Evolutionary conservation across 2,888 invertebrate genomes (phyloP).

Genomic region (Pimpla rufipes): DNA sequence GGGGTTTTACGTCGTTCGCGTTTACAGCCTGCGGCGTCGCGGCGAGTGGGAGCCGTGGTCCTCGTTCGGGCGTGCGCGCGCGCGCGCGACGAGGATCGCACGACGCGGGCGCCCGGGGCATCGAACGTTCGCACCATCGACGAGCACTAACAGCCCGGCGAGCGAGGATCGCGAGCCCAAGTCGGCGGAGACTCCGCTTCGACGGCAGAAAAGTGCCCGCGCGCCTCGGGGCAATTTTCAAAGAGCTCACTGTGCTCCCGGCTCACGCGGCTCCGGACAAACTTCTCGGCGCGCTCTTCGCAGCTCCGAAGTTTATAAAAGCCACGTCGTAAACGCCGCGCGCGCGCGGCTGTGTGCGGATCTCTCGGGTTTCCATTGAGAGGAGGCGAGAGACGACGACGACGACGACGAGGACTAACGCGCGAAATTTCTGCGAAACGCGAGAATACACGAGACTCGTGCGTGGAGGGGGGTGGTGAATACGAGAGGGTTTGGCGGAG

Average conservation of each 20-base stretch:
- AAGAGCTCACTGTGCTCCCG: slow-evolving; percentile 42
- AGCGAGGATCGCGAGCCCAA: slow-evolving; percentile 3
- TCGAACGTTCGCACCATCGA: slow-evolving; percentile 37
- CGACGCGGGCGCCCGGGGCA: slow-evolving; percentile 13
- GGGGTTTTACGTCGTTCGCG: slow-evolving; percentile 54
- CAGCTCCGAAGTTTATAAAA: slow-evolving; percentile 16
- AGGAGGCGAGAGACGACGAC: too few relatives aligned
- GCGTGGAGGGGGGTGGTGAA: slow-evolving; percentile 24
- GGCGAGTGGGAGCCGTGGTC: slow-evolving; percentile 33
- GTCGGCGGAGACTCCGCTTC: slow-evolving; percentile 3
- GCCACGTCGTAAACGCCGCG: neutral
- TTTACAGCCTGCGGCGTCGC: slow-evolving; percentile 35
- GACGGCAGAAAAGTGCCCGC: slow-evolving; percentile 1
- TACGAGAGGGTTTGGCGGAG: slow-evolving; percentile 26
- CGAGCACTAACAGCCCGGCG: slow-evolving; percentile 5
- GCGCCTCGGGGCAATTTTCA: slow-evolving; percentile 42
- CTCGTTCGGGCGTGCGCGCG: too few relatives aligned
- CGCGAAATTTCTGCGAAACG: neutral
- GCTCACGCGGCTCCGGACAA: slow-evolving; percentile 37
- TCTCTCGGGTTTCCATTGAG: slow-evolving; percentile 23
- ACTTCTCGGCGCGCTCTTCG: slow-evolving; percentile 19
- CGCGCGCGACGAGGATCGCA: too few relatives aligned
- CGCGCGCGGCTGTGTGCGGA: neutral
- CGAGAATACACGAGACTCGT: slow-evolving; percentile 53
- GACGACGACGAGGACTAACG: too few relatives aligned